These are phyloP conservation scores for Cactoblastis cactorum DNA, from an alignment of 2,888 invertebrate genomes.

Conservation along the genomic window DNA sequence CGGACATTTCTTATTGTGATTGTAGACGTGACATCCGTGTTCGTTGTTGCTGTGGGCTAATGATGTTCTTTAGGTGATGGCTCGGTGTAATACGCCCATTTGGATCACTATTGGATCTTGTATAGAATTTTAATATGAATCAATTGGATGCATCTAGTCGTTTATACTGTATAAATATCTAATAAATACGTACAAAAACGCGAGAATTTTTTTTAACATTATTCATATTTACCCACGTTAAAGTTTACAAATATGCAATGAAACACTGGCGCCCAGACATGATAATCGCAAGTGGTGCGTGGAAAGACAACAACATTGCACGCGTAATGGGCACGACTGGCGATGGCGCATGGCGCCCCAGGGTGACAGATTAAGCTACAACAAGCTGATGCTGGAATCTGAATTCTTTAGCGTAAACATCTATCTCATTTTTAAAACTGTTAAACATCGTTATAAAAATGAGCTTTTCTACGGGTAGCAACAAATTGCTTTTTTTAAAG, in stretches of 20 bases:
- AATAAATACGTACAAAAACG: no score
- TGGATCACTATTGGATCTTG: not conserved
- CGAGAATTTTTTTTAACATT: no score
- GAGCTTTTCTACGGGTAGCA: no score
- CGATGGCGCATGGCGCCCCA: no score
- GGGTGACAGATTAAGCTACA: constrained; percentile 44
- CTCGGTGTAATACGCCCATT: not conserved
- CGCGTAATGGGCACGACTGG: constrained; percentile 65
- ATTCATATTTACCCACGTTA: not conserved
- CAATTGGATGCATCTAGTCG: no score
- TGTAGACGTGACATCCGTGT: constrained; percentile 23
- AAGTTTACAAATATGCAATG: constrained; percentile 27
- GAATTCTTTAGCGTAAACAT: not conserved
- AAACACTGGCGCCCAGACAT: constrained; percentile 57
- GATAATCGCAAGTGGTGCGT: constrained; percentile 62
- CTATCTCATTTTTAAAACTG: no score
- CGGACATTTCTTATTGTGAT: constrained; percentile 24
- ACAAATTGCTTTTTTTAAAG: no score
- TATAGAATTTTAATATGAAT: not conserved
- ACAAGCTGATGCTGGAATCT: not conserved
- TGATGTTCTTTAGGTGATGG: constrained; percentile 19
- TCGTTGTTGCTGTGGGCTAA: constrained; percentile 20
- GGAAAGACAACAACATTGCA: constrained; percentile 65
- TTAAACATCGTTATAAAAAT: no score
- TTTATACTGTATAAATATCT: no score